Conservation (phyloP, 2,888 invertebrate genomes). For the Agriopis aurantiaria region DNA sequence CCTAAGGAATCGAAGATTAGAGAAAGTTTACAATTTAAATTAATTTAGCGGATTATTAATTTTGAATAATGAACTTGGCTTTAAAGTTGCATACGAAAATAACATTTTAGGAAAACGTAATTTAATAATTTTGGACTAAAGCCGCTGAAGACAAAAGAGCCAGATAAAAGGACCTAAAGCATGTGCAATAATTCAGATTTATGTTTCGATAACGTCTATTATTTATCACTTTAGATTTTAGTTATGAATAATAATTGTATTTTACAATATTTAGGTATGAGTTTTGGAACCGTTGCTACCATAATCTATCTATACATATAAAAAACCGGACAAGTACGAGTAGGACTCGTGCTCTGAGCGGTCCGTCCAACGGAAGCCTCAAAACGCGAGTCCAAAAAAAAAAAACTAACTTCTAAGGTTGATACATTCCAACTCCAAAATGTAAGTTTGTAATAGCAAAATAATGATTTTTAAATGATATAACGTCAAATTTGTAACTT, state of each 20-base stretch:
- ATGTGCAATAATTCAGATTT: constrained; percentile 46
- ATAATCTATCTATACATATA: neutral
- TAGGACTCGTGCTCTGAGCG: no score
- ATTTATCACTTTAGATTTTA: constrained; percentile 36
- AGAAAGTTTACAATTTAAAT: constrained; percentile 77
- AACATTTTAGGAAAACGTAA: constrained; percentile 21
- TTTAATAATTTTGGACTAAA: constrained; percentile 30
- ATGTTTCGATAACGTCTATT: constrained; percentile 40
- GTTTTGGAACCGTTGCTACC: constrained; percentile 1
- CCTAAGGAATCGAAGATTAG: constrained; percentile 67
- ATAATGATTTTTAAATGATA: no score
- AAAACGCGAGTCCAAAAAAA: no score
- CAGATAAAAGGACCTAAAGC: constrained; percentile 40
- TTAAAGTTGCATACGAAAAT: constrained; percentile 26
- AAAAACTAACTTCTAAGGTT: no score
- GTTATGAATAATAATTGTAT: constrained; percentile 35
- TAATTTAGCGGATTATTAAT: constrained; percentile 84
- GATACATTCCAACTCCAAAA: no score
- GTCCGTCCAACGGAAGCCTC: no score
- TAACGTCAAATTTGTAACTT: no score
- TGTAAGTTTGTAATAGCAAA: no score
- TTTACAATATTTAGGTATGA: constrained; percentile 29
- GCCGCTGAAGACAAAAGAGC: constrained; percentile 41
- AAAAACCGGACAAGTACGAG: no score
- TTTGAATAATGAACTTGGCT: constrained; percentile 74